phyloP scores from a whole-genome alignment of 1,140 invertebrate species.

The Steinernema khuongi region DNA sequence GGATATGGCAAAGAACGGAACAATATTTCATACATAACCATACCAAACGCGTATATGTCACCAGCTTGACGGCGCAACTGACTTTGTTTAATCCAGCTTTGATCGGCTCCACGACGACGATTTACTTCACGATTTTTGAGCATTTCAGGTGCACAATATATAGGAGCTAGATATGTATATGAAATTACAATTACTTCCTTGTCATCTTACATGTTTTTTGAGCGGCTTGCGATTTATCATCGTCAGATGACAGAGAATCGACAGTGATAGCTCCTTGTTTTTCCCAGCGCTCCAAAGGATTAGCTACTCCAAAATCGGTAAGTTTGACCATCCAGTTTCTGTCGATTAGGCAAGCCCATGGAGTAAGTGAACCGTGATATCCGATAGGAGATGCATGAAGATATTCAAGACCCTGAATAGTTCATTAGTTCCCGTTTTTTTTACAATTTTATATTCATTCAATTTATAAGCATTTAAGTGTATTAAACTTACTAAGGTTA shows the following conservation, averaged over 20 bases:
- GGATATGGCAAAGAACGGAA: conserved; percentile 47
- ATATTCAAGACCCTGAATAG: conserved; percentile 48
- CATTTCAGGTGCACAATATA: conserved; percentile 37
- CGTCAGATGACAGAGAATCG: conserved; percentile 33
- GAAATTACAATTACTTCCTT: not conserved
- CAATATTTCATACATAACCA: conserved; percentile 58
- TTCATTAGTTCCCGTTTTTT: conserved; percentile 10
- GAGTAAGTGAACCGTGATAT: conserved; percentile 53
- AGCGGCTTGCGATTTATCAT: conserved; percentile 50
- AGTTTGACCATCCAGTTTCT: conserved; percentile 56
- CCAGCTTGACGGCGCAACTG: conserved; percentile 41
- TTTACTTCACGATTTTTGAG: conserved; percentile 36
- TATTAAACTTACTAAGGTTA: conserved; percentile 43
- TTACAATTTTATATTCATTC: conserved; percentile 8
- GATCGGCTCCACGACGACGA: conserved; percentile 31
- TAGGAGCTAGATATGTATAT: conserved; percentile 20
- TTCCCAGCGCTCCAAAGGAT: conserved; percentile 54
- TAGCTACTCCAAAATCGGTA: conserved; percentile 55
- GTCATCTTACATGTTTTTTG: conserved; percentile 41
- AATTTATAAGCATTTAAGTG: conserved; percentile 4
- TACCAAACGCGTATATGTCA: conserved; percentile 57
- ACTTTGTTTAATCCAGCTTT: conserved; percentile 32
- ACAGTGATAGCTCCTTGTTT: conserved; percentile 47
- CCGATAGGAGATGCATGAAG: conserved; percentile 55
- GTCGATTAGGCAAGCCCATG: conserved; percentile 56